Conservation (phyloP, 2,797 vertebrate genomes). For the Eidolon dupreanum region DNA sequence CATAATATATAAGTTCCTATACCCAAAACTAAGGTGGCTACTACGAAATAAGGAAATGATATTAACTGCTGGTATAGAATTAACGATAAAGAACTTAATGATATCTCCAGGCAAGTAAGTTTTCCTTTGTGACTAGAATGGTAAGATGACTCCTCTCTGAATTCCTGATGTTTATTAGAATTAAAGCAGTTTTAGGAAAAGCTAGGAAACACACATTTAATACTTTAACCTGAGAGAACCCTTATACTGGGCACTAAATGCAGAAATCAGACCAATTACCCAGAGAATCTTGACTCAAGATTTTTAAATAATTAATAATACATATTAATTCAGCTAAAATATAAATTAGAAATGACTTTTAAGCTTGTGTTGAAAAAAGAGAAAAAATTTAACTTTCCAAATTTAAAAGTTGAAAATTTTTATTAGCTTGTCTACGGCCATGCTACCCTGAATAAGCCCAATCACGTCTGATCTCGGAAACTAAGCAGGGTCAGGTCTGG, state of each 20-base stretch:
- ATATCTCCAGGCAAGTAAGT: neutral
- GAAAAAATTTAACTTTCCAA: constrained; percentile 36
- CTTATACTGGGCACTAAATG: neutral
- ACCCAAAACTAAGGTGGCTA: neutral
- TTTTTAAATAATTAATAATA: constrained; percentile 35
- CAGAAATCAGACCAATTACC: constrained; percentile 40
- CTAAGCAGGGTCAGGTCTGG: too few relatives aligned
- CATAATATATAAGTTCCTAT: neutral
- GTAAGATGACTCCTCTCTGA: neutral
- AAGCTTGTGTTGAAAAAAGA: constrained; percentile 21
- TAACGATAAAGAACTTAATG: constrained; percentile 13
- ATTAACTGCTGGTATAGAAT: constrained; percentile 4
- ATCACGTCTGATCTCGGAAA: too few relatives aligned
- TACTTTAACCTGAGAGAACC: neutral
- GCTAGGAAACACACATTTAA: constrained; percentile 11
- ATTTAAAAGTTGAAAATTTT: neutral
- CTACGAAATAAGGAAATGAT: constrained; percentile 30
- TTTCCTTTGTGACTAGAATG: constrained; percentile 23
- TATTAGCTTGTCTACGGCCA: neutral
- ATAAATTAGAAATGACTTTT: constrained; percentile 3
- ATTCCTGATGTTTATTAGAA: constrained; percentile 18
- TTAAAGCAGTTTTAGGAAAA: constrained; percentile 34
- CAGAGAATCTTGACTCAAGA: constrained; percentile 17
- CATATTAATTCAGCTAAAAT: constrained; percentile 27
- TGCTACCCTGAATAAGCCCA: too few relatives aligned